Base-by-base conservation (phyloP, 2,113 vertebrate species). In the Cyphomyrus plagiostoma region DNA sequence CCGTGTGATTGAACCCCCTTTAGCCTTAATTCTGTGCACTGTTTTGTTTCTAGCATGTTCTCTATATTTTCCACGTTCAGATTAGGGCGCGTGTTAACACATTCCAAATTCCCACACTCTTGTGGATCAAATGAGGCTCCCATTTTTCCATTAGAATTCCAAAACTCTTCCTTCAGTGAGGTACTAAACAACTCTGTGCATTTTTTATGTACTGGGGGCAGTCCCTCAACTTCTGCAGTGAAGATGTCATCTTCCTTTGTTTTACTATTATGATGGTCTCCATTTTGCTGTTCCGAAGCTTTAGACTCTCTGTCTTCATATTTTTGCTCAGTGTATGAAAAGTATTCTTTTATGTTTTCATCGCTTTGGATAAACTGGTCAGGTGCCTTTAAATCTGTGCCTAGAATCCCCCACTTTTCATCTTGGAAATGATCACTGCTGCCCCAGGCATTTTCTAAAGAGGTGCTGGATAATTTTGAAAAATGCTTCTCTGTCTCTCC, bases 91-190 rank as follows among this genome's bases (percentile, higher is more conserved):
- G 91, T 90, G 15, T 86, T 89, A 9, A 90, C 88, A 52, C 91
- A 48, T 0, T 90, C 66, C 6, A 48, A 49, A 66, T 39, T 49
- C 50, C 90, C 91, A 62, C 86, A 74, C 9, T 93, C 89, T 2
- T 89, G 90, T 62, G 93, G 91, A 88, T 94, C 91, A 90, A 88
- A 91, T 8, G 94, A 88, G 83, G 95, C 94, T 7, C 91, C 93
- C 8, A 87, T 92, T 87, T 93, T 91, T 70, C 91, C 26, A 42
- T 92, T 92, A 17, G 94, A 94, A 56, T 46, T 88, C 94, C 95
- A 95, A 89, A 93, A 91, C 84, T 94, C 93, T 6, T 86, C 91
- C 52, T 94, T 92, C 3, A 92, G 52, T n/a, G 88, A 91, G 4
- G 93, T 86, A 46, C 91, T 91, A 45, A 93, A 92, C 35, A 92